Conservation (phyloP, 2,888 invertebrate genomes). For the Caenorhabditis sulstoni region DNA sequence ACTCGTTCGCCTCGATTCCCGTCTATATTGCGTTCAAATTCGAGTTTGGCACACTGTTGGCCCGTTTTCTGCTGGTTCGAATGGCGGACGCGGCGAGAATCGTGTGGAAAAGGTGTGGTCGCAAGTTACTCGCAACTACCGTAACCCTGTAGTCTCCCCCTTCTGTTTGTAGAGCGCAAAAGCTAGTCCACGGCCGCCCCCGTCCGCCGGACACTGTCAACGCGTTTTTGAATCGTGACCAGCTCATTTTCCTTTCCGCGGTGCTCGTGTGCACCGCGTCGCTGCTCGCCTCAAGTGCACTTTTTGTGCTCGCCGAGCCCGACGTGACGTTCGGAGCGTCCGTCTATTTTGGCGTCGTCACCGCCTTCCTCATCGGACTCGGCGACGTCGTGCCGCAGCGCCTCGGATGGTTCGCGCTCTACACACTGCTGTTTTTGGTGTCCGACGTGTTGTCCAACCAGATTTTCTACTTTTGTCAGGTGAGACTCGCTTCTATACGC, state of each 20-base stretch:
- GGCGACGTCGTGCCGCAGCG: slow-evolving; percentile 43
- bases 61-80: slow-evolving; percentile 9
- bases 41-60: slow-evolving; percentile 46
- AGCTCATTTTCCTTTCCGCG: slow-evolving; percentile 31
- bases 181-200: not conserved
- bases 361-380: slow-evolving; percentile 44
- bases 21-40: slow-evolving; percentile 56
- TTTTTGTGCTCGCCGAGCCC: slow-evolving; percentile 29
- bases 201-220: no score
- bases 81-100: not conserved
- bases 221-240: slow-evolving; percentile 7
- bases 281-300: slow-evolving; percentile 27
- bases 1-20: slow-evolving; percentile 41
- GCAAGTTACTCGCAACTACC: no score
- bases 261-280: slow-evolving; percentile 22
- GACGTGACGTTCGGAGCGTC: slow-evolving; percentile 20
- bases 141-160: no score
- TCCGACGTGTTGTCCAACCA: slow-evolving; percentile 50
- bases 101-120: not conserved
- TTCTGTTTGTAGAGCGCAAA: not conserved
- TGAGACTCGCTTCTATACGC: not conserved
- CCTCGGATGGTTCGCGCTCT: slow-evolving; percentile 25
- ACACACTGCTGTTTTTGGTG: slow-evolving; percentile 31
- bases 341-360: slow-evolving; percentile 48
- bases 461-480: slow-evolving; percentile 47